Percentiles rank a stretch among this genome's conserved stretches.
Conservation (phyloP, 2,797 vertebrate species). For the Loris lydekkerianus region DNA sequence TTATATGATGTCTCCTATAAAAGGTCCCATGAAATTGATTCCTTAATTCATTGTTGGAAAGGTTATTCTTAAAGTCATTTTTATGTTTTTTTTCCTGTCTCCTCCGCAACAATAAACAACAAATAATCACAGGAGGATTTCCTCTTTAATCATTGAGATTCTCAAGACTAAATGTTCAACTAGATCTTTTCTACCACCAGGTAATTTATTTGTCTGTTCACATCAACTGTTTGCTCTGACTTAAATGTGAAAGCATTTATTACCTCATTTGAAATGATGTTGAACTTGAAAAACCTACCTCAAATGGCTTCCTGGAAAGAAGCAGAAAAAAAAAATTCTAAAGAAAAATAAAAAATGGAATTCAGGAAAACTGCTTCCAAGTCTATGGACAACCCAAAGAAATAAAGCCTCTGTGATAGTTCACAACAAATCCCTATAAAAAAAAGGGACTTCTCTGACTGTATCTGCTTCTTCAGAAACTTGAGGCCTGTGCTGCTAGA, state of each 20-base stretch:
- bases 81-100: neutral
- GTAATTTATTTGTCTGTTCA: neutral
- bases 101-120: neutral
- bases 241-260: constrained; percentile 18
- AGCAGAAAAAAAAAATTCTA: neutral
- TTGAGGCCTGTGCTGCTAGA: neutral
- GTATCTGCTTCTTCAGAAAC: neutral
- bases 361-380: neutral
- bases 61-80: neutral
- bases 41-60: neutral
- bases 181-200: neutral
- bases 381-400: neutral
- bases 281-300: constrained; percentile 53
- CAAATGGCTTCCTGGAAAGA: constrained; percentile 42
- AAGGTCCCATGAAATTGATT: neutral
- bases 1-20: neutral
- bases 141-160: neutral
- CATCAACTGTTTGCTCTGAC: neutral
- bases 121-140: neutral
- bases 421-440: neutral
- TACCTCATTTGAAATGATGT: neutral
- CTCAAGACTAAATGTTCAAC: neutral
- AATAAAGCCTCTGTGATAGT: neutral
- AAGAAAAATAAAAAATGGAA: neutral
- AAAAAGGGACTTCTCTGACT: neutral